Base-by-base conservation (phyloP, 2,888 invertebrate species). In the Dynastes tityus region DNA sequence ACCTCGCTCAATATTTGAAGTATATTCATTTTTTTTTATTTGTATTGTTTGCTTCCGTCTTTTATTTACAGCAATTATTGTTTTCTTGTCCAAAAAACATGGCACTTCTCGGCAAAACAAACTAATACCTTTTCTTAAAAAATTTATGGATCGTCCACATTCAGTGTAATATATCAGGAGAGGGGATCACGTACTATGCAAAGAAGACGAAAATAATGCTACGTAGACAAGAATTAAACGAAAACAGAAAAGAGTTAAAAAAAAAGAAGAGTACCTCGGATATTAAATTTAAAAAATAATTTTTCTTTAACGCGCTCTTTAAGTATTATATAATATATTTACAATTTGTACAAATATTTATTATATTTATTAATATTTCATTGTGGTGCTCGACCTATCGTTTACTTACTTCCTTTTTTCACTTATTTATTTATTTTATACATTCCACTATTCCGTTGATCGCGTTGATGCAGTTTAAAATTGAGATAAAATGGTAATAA, bases 301-400 rank as follows among this genome's bases (percentile, higher is more conserved):
- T 51, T 22, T 4, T 63, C 29, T 29, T 63, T 32, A 63, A 63
- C 22, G 55, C 55, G 55, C n/a, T 45, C 8, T 11, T 58, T 58
- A 58, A 58, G 55, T 58, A 58, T 58, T 45, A 58, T 32, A 63
- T 63, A 22, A 63, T 16, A 0, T 63, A 63, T 63, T 63, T 83
- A 83, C 83, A 83, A 81, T 83, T 83, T 83, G 82, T 83, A 83
- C 82, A 82, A 79, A 13, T 55, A 45, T 45, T 45, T 45, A 45
- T 45, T 8, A 11, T n/a, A 68, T 78, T 82, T 81, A 81, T 80
- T 81, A 80, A 82, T 81, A 82, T 82, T 49, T 45, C 45, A 8
- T 45, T 11, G 1, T 45, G 8, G 6, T 37, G 37, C 37, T 5
- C 37, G 37, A 45, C 8, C 45, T 45, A 45, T 11, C 45, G 45